phyloP scores from a whole-genome alignment of 2,797 vertebrate genomes.

The Spea hammondii region DNA sequence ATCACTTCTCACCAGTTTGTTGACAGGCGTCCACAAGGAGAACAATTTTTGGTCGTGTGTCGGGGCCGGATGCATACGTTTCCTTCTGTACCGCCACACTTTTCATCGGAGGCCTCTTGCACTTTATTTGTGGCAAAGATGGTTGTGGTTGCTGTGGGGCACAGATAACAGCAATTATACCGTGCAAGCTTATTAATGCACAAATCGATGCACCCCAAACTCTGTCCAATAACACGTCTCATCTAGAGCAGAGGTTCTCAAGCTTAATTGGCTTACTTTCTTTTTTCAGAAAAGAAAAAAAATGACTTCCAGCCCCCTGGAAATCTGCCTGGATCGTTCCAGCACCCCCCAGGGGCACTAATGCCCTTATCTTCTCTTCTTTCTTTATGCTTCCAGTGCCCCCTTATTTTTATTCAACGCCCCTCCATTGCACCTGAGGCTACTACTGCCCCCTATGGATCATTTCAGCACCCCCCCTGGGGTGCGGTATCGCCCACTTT shows the following conservation, averaged over 20 bases:
- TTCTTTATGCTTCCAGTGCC: too few species aligned
- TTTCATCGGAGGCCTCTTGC: constrained; percentile 84
- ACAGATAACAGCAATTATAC: too few species aligned
- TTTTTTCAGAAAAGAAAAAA: too few species aligned
- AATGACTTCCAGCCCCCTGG: too few species aligned
- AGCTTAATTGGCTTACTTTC: background rate
- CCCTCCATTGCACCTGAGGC: background rate
- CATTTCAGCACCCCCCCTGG: too few species aligned
- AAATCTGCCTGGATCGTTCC: too few species aligned
- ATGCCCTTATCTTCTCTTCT: too few species aligned
- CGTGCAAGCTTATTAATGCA: too few species aligned
- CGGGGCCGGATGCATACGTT: constrained; percentile 85
- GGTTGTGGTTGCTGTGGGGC: constrained; percentile 67
- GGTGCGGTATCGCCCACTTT: too few species aligned
- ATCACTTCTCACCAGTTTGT: constrained; percentile 74
- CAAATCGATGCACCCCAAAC: background rate
- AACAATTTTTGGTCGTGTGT: constrained; percentile 85
- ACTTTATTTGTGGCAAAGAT: constrained; percentile 77
- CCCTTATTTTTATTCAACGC: too few species aligned
- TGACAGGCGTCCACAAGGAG: constrained; percentile 92
- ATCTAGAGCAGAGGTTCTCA: background rate
- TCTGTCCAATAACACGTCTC: constrained; percentile 26
- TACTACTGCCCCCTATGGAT: too few species aligned
- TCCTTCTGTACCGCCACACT: constrained; percentile 93
- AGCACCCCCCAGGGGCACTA: too few species aligned